phyloP scores from a whole-genome alignment of 2,888 invertebrate species.

The Achlya flavicornis region DNA sequence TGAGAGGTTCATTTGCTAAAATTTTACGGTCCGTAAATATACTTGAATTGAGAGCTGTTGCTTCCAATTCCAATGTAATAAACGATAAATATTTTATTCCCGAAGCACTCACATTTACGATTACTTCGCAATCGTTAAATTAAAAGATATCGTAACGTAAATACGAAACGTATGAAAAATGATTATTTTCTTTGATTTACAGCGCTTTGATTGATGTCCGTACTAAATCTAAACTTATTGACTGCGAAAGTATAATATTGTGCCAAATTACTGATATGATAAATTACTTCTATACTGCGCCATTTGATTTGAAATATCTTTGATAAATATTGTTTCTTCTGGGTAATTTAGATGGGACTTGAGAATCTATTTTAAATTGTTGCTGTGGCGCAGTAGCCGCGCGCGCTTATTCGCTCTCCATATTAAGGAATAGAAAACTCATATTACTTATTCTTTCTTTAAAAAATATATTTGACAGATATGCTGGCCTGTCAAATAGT shows the following conservation, averaged over 20 bases:
- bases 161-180: conserved; percentile 38
- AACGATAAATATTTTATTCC: conserved; percentile 24
- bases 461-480: too few species aligned
- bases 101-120: conserved; percentile 41
- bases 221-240: conserved; percentile 46
- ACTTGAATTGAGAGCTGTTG: background rate
- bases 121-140: conserved; percentile 40
- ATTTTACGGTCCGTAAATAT: background rate
- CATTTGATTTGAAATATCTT: background rate
- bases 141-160: conserved; percentile 40
- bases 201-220: conserved; percentile 39
- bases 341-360: background rate
- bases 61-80: conserved; percentile 19
- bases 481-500: too few species aligned
- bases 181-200: conserved; percentile 34
- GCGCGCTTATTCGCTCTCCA: background rate
- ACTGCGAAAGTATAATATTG: conserved; percentile 37
- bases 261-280: conserved; percentile 39
- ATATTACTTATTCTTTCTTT: too few species aligned
- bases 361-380: background rate
- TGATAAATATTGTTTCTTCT: conserved; percentile 1
- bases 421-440: background rate
- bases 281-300: conserved; percentile 7
- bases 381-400: background rate
- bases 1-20: background rate